Conservation (phyloP, 1,140 invertebrate genomes). For the Pemphigus obesinymphae region DNA sequence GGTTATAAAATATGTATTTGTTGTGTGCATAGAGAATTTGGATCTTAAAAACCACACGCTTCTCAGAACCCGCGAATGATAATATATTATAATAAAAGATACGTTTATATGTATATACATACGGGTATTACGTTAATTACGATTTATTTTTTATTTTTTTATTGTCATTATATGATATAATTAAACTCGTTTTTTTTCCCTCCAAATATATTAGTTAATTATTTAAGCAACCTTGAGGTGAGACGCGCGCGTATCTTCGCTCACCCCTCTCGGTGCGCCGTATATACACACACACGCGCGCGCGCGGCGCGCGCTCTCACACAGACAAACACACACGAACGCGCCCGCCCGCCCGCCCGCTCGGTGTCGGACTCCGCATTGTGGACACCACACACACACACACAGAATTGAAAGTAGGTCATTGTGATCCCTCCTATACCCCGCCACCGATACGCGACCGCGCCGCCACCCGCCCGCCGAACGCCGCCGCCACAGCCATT, state of each 20-base stretch:
- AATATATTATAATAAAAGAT: not conserved
- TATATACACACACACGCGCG: not conserved
- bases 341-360: not conserved
- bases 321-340: not conserved
- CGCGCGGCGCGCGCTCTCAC: not conserved
- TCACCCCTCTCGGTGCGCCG: slow-evolving; percentile 25
- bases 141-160: not conserved
- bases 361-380: not conserved
- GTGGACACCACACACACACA: slow-evolving; percentile 6
- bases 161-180: not conserved
- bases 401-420: slow-evolving; percentile 38
- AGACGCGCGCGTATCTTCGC: slow-evolving; percentile 39
- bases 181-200: not conserved
- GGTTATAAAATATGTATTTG: not conserved
- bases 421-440: slow-evolving; percentile 43
- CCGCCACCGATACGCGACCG: not conserved
- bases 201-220: slow-evolving; percentile 35
- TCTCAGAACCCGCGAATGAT: not conserved
- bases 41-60: not conserved
- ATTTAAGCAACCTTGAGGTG: slow-evolving; percentile 16
- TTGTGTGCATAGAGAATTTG: too few relatives aligned
- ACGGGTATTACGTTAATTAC: not conserved
- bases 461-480: not conserved
- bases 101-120: not conserved
- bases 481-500: not conserved